These are phyloP conservation scores for Trichogramma pretiosum DNA, from an alignment of 1,140 invertebrate genomes.

Conservation along the genomic window DNA sequence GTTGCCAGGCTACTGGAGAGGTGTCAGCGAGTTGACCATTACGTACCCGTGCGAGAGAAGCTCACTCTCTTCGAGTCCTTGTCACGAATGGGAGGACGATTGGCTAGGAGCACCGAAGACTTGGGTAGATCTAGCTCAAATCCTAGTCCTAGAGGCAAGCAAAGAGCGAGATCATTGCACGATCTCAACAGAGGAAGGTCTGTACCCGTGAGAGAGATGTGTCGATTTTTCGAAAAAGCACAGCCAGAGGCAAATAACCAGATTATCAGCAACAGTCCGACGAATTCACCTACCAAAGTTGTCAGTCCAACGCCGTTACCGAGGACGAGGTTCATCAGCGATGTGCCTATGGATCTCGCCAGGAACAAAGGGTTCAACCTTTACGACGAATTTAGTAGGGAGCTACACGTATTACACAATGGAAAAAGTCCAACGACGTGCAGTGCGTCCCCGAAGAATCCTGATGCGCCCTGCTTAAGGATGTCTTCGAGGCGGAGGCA, in stretches of 20 bases:
- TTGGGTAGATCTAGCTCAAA: slow-evolving; percentile 34
- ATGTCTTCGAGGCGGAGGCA: slow-evolving; percentile 28
- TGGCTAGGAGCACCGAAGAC: slow-evolving; percentile 45
- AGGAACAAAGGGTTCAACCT: no score
- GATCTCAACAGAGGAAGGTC: slow-evolving; percentile 46
- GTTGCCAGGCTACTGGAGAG: slow-evolving; percentile 46
- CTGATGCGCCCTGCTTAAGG: slow-evolving; percentile 26
- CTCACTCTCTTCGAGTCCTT: slow-evolving; percentile 52
- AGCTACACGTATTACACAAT: no score
- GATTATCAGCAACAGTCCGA: neutral
- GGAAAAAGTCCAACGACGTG: slow-evolving; percentile 6
- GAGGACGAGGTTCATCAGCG: slow-evolving; percentile 21
- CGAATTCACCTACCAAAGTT: neutral
- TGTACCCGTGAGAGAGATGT: slow-evolving; percentile 50
- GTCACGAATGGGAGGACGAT: slow-evolving; percentile 44
- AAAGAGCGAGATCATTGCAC: slow-evolving; percentile 51
- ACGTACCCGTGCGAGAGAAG: slow-evolving; percentile 54
- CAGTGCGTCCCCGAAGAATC: slow-evolving; percentile 19
- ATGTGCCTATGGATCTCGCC: slow-evolving; percentile 12
- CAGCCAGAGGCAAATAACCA: neutral
- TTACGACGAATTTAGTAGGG: no score
- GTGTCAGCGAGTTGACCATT: slow-evolving; percentile 51
- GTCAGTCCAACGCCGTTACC: slow-evolving; percentile 1
- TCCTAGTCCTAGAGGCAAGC: slow-evolving; percentile 35
- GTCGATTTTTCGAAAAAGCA: slow-evolving; percentile 50